A percentile compares a stretch with the other conserved stretches of the same genome.
Conservation (phyloP, 1,140 invertebrate species). For the Melanaphis sacchari region DNA sequence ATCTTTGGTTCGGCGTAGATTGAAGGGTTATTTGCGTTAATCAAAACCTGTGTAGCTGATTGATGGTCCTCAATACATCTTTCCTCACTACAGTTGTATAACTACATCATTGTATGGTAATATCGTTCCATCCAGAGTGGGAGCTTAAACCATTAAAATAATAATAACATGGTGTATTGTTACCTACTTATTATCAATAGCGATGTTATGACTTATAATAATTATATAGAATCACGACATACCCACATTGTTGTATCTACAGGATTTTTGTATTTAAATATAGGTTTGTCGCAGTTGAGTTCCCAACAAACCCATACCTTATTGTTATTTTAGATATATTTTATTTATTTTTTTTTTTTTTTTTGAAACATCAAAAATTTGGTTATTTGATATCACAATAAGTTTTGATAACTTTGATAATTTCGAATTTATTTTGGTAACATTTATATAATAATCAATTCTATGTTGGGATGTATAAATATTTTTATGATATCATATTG, state of each 20-base stretch:
- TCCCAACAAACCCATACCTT: background rate
- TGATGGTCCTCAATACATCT: background rate
- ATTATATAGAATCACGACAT: background rate
- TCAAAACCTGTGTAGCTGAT: background rate
- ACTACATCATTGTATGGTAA: slow-evolving; percentile 1
- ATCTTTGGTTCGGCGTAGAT: background rate
- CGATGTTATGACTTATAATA: slow-evolving; percentile 6
- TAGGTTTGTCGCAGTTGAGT: background rate
- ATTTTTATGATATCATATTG: background rate
- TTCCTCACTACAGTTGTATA: background rate
- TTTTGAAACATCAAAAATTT: no score
- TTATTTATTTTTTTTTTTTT: no score
- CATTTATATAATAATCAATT: no score
- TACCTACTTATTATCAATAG: slow-evolving; percentile 5
- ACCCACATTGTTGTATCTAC: background rate
- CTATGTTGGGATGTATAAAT: background rate
- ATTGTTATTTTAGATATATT: background rate
- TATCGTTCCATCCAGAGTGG: background rate
- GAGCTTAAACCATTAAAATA: background rate
- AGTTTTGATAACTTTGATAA: background rate
- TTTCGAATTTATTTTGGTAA: background rate
- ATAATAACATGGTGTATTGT: slow-evolving; percentile 5
- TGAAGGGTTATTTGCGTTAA: background rate
- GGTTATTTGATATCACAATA: background rate
- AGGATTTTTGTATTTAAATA: background rate